A percentile compares a stretch with the other conserved stretches of the same genome.
phyloP scores from a whole-genome alignment of 2,888 invertebrate species.

The Mesochorus sp. region DNA sequence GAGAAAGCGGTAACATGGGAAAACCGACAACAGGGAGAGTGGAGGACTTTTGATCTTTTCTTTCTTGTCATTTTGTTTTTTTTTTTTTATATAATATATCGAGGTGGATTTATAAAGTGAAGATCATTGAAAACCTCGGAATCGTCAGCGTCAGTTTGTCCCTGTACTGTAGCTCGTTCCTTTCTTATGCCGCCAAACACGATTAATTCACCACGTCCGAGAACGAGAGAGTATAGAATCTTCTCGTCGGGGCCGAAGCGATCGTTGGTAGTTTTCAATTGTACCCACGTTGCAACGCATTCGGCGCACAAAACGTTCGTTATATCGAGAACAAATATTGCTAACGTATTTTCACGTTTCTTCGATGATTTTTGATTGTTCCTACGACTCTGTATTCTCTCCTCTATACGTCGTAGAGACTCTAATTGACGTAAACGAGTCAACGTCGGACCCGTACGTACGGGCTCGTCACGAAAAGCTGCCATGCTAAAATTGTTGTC shows the following conservation, averaged over 20 bases:
- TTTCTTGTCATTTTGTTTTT: background rate
- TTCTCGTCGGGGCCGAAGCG: constrained; percentile 92
- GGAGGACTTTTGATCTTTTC: constrained; percentile 1
- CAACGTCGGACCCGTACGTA: constrained; percentile 73
- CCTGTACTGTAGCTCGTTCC: constrained; percentile 86
- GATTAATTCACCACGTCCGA: constrained; percentile 95
- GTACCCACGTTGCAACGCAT: constrained; percentile 87
- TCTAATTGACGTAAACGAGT: constrained; percentile 86
- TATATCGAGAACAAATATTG: constrained; percentile 94
- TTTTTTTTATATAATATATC: constrained; percentile 67
- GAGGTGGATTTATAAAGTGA: constrained; percentile 79
- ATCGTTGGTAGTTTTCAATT: constrained; percentile 87
- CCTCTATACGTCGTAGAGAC: constrained; percentile 86
- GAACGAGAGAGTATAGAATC: constrained; percentile 93
- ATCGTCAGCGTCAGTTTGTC: constrained; percentile 74
- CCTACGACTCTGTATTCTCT: constrained; percentile 82
- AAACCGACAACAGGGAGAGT: constrained; percentile 12
- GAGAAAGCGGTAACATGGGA: constrained; percentile 21
- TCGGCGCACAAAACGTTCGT: constrained; percentile 87
- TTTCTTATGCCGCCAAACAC: constrained; percentile 98
- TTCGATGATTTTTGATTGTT: constrained; percentile 83
- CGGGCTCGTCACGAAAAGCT: constrained; percentile 83
- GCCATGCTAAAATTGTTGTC: constrained; percentile 84
- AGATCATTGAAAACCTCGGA: constrained; percentile 80
- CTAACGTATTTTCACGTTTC: constrained; percentile 88